Base-by-base conservation (phyloP, 1,140 invertebrate species). In the Sycophila sp. region DNA sequence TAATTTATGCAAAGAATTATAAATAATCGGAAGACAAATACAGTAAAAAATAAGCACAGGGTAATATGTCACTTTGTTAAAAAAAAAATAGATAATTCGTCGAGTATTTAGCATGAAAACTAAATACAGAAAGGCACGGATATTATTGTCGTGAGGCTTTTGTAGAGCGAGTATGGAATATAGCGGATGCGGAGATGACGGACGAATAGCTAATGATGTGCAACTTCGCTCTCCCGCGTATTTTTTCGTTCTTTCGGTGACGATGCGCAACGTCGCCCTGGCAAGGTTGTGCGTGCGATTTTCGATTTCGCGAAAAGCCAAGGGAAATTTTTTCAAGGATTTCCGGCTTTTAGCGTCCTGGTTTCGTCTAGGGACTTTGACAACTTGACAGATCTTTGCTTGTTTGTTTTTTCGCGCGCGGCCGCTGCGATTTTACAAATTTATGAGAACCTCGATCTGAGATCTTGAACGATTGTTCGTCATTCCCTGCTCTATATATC, bases 111-210 rank as follows among this genome's bases (percentile, higher is more conserved):
- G 55, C 22, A n/a, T 8, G 22, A 38, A 36, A 58, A 36, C 55
- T 58, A 58, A 34, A 34, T 36, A 17, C 10, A 17, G n/a, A 34
- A 34, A 10, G 28, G n/a, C 26, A n/a, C 0, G n/a, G 30, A 34
- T 28, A 55, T 47, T 30, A 47, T 59, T 49, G 30, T 34, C 30
- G 19, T 4, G 13, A 49, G 32, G 17, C 26, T 22, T 63, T 10
- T 13, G 15, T n/a, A 36, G 40, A 15, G 53, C 32, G 4, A 34
- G 53, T 15, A 4, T 34, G n/a, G n/a, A n/a, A n/a, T n/a, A n/a
- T n/a, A n/a, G n/a, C n/a, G n/a, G n/a, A n/a, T n/a, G n/a, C n/a
- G 28, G 38, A 49, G 65, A 45, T 58, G 65, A 67, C 28, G 26
- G 28, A 36, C 13, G 28, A 67, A 38, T 38, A 45, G 53, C 26